phyloP scores from a whole-genome alignment of 2,888 invertebrate genomes.

The Coelinius sp. region DNA sequence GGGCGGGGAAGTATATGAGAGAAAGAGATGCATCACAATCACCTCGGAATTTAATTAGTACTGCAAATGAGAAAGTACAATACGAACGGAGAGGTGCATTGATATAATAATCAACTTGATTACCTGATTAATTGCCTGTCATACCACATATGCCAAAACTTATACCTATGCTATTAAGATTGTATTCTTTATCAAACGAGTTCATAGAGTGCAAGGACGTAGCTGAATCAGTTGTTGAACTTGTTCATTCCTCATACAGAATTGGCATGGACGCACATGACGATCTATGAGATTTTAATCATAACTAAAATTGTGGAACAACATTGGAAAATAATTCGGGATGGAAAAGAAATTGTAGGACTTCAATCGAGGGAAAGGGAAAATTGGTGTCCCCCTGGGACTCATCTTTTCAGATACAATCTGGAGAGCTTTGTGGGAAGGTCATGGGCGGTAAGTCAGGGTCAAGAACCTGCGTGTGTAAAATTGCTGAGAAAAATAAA shows the following conservation, averaged over 20 bases:
- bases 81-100: too few relatives aligned
- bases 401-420: not conserved
- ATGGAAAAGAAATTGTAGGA: not conserved
- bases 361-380: not conserved
- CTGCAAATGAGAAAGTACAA: not conserved
- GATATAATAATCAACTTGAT: too few relatives aligned
- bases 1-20: not conserved
- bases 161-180: not conserved
- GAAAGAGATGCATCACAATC: not conserved
- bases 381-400: not conserved
- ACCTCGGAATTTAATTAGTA: not conserved
- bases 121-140: too few relatives aligned
- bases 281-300: not conserved
- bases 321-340: not conserved
- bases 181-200: not conserved
- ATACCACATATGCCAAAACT: not conserved
- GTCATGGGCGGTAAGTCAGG: not conserved
- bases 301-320: not conserved
- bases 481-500: not conserved
- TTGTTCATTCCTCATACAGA: not conserved
- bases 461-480: conserved; percentile 2
- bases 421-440: not conserved
- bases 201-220: not conserved
- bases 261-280: not conserved
- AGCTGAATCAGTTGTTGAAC: conserved; percentile 16